A percentile compares a stretch with the other conserved stretches of the same genome.
phyloP scores from a whole-genome alignment of 2,888 invertebrate genomes.

The Zele albiditarsus region DNA sequence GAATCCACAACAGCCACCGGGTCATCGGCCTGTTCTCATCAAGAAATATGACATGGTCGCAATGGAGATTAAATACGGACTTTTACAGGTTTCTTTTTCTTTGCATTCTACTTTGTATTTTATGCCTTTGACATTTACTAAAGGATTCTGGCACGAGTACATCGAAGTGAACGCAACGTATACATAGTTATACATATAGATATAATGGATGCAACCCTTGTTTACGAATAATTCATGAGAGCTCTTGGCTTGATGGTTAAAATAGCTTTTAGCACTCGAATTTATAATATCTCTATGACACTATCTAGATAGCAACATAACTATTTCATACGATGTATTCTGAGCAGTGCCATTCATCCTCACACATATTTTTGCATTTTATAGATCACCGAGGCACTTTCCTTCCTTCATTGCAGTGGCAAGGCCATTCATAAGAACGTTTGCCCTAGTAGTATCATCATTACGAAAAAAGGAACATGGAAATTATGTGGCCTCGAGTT shows the following conservation, averaged over 20 bases:
- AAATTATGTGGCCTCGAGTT: constrained; percentile 97
- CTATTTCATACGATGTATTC: constrained; percentile 37
- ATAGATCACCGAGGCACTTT: constrained; percentile 94
- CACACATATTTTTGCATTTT: constrained; percentile 63
- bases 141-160: background rate
- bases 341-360: constrained; percentile 34
- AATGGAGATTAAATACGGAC: constrained; percentile 93
- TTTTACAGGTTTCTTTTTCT: constrained; percentile 83
- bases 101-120: background rate
- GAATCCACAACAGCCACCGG: constrained; percentile 60
- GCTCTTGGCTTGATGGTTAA: background rate
- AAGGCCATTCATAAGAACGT: constrained; percentile 95
- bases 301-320: constrained; percentile 22
- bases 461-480: constrained; percentile 96
- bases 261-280: background rate
- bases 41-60: constrained; percentile 92
- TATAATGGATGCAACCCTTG: constrained; percentile 13
- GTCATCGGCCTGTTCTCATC: constrained; percentile 77
- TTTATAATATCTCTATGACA: constrained; percentile 1
- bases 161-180: background rate
- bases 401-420: constrained; percentile 91
- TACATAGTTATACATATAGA: background rate
- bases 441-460: constrained; percentile 92
- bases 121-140: background rate
- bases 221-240: constrained; percentile 18